Evolutionary conservation across 2,888 invertebrate species (phyloP).

Genomic region (Plagiodera versicolora): DNA sequence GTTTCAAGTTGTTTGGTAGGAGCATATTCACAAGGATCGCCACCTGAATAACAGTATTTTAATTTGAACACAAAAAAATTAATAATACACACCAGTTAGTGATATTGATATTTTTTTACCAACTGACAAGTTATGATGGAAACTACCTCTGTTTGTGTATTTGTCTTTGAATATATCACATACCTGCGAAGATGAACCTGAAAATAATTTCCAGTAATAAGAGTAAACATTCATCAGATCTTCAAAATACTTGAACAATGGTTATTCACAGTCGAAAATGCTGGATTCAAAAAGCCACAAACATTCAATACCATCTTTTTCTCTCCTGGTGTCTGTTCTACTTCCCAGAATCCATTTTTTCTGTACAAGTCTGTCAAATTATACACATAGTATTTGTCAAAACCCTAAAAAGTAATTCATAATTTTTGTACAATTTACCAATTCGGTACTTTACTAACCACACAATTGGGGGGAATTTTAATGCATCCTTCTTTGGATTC

Average conservation of each 20-base stretch:
- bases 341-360: background rate
- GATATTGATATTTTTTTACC: background rate
- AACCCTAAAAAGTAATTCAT: background rate
- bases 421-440: background rate
- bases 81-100: background rate
- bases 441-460: background rate
- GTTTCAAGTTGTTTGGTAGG: slow-evolving; percentile 25
- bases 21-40: slow-evolving; percentile 24
- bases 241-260: background rate
- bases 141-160: background rate
- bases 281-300: background rate
- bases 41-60: slow-evolving; percentile 13
- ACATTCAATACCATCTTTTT: background rate
- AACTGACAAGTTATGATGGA: background rate
- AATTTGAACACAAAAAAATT: background rate
- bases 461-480: background rate
- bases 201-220: background rate
- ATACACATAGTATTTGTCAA: background rate
- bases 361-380: background rate
- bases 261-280: background rate
- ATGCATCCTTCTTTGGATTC: background rate
- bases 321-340: background rate
- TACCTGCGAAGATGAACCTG: background rate
- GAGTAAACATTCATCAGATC: no score
- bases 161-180: background rate